phyloP scores from a whole-genome alignment of 2,888 invertebrate species.

The Choristoneura rosaceana region DNA sequence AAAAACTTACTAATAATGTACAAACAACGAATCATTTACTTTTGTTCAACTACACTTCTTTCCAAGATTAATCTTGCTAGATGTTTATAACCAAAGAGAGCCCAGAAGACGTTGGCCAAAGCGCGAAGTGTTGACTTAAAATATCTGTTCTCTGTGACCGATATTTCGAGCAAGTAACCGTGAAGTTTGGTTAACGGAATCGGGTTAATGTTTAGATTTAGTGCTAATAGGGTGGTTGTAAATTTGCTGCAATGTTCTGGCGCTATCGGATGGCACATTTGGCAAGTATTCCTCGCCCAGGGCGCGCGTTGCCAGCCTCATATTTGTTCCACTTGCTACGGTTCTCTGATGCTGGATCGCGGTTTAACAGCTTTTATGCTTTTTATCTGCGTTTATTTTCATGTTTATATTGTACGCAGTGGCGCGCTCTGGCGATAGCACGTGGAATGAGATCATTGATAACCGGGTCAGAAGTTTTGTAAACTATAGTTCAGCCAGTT shows the following conservation, averaged over 20 bases:
- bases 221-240: conserved; percentile 84
- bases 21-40: neutral
- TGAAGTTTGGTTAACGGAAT: conserved; percentile 80
- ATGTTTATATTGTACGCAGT: conserved; percentile 59
- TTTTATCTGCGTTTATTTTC: conserved; percentile 24
- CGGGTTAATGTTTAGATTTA: conserved; percentile 86
- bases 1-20: too few relatives aligned
- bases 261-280: conserved; percentile 83
- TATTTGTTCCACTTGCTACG: conserved; percentile 72
- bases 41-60: neutral
- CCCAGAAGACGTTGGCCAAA: conserved; percentile 51
- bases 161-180: conserved; percentile 70
- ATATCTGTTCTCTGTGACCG: conserved; percentile 67
- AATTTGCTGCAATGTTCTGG: conserved; percentile 82
- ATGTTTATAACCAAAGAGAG: conserved; percentile 48
- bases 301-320: conserved; percentile 73
- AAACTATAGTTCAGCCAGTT: neutral
- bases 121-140: conserved; percentile 60
- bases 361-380: conserved; percentile 60
- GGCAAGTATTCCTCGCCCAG: conserved; percentile 72
- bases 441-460: conserved; percentile 42
- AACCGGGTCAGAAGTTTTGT: conserved; percentile 54
- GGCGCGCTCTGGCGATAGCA: conserved; percentile 23
- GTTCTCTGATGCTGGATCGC: conserved; percentile 56
- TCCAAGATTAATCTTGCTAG: conserved; percentile 40